Evolutionary conservation across 2,888 invertebrate genomes (phyloP).

Genomic region (Cecidostiba fungosa): DNA sequence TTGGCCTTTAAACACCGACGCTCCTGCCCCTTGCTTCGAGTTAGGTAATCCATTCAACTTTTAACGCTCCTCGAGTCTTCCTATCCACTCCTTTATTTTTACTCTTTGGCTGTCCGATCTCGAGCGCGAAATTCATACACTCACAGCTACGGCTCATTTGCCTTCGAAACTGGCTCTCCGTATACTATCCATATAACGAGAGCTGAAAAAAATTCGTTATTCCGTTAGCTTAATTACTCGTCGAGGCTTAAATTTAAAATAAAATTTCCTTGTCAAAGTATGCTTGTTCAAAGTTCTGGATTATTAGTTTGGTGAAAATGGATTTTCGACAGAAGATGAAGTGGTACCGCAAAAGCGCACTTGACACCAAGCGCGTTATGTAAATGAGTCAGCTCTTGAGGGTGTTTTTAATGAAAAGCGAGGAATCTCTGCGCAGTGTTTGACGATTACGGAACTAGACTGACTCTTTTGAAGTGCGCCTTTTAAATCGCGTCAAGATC

Average conservation of each 20-base stretch:
- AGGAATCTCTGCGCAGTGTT: neutral
- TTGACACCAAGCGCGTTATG: neutral
- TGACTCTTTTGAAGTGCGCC: constrained; percentile 41
- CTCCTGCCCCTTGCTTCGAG: constrained; percentile 22
- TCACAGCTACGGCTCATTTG: constrained; percentile 17
- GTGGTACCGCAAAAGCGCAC: too few species aligned
- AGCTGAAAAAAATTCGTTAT: neutral
- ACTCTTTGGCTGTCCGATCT: constrained; percentile 21
- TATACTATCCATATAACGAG: too few species aligned
- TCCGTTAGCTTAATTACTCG: neutral
- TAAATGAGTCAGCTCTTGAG: neutral
- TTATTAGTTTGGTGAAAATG: too few species aligned
- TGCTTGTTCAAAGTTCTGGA: neutral
- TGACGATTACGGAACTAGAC: constrained; percentile 13
- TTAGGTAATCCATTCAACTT: constrained; percentile 61
- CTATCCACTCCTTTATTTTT: constrained; percentile 28
- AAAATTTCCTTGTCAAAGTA: neutral
- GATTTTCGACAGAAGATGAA: too few species aligned
- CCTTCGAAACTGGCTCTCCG: neutral
- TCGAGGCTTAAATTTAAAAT: neutral
- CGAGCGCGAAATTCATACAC: constrained; percentile 44
- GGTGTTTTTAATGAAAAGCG: constrained; percentile 1
- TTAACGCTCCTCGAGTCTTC: constrained; percentile 37
- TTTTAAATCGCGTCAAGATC: constrained; percentile 61
- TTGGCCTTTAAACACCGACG: constrained; percentile 61